A percentile compares a stretch with the other conserved stretches of the same genome.
phyloP scores from a whole-genome alignment of 2,888 invertebrate genomes.

The Fabriciana adippe region DNA sequence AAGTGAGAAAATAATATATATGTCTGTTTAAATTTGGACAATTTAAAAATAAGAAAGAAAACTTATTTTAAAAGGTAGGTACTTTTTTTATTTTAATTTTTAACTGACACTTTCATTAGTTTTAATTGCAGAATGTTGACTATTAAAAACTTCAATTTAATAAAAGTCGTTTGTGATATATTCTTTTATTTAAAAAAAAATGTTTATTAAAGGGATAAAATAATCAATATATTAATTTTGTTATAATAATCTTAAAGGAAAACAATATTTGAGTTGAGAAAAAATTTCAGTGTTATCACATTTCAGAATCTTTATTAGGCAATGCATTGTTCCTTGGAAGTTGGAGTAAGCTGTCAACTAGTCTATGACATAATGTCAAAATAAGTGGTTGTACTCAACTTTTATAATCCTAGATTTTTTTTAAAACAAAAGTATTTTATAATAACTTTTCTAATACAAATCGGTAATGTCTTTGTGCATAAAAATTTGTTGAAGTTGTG shows the following conservation, averaged over 20 bases:
- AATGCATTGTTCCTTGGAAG: too few species aligned
- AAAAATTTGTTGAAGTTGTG: constrained; percentile 2
- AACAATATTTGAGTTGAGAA: too few species aligned
- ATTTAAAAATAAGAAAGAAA: not conserved
- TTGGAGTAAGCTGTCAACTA: not conserved
- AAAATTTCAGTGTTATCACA: not conserved
- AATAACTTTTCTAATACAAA: not conserved
- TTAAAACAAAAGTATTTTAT: not conserved
- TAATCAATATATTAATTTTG: too few species aligned
- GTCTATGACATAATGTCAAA: constrained; percentile 18
- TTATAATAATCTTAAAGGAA: too few species aligned
- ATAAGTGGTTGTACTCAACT: constrained; percentile 7
- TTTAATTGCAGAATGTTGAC: too few species aligned
- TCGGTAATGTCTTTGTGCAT: not conserved
- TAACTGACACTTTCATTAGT: constrained; percentile 15
- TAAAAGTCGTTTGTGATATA: too few species aligned
- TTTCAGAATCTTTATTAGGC: not conserved
- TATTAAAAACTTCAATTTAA: too few species aligned
- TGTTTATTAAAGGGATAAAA: too few species aligned
- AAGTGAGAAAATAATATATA: too few species aligned
- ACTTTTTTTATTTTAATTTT: constrained; percentile 12
- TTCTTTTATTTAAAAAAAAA: too few species aligned
- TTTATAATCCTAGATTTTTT: not conserved
- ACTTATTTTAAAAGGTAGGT: not conserved
- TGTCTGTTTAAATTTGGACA: too few species aligned